phyloP scores from a whole-genome alignment of 2,113 vertebrate species.

The Trogon surrucura region DNA sequence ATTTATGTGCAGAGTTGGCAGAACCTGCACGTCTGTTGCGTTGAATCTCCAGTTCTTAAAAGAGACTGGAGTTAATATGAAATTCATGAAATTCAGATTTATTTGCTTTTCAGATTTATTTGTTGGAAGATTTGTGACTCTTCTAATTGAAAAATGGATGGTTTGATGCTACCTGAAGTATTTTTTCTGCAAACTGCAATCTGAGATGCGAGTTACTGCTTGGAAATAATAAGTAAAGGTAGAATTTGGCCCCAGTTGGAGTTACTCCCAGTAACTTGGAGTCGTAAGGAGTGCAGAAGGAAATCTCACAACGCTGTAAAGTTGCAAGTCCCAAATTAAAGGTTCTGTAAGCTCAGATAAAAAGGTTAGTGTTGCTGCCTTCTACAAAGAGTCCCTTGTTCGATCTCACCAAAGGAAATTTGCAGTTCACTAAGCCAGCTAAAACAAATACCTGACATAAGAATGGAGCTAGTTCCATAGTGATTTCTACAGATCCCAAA shows the following conservation, averaged over 20 bases:
- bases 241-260: not conserved
- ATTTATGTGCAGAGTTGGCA: slow-evolving; percentile 17
- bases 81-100: not conserved
- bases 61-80: not conserved
- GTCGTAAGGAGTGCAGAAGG: not conserved
- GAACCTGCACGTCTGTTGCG: not conserved
- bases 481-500: not conserved
- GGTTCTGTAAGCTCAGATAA: slow-evolving; percentile 58
- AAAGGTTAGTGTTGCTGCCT: slow-evolving; percentile 58
- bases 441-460: slow-evolving; percentile 60
- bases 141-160: not conserved
- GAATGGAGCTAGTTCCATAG: not conserved
- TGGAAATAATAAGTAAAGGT: not conserved
- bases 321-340: slow-evolving; percentile 67
- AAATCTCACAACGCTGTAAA: slow-evolving; percentile 34
- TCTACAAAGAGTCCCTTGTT: slow-evolving; percentile 74
- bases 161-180: not conserved
- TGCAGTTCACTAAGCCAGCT: slow-evolving; percentile 47
- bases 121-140: not conserved
- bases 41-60: not conserved
- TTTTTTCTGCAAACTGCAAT: not conserved
- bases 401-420: slow-evolving; percentile 64
- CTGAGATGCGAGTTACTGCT: not conserved
- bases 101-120: not conserved
- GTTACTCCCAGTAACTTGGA: not conserved